Base-by-base conservation (phyloP, 2,888 invertebrate genomes). In the Dynastes tityus region DNA sequence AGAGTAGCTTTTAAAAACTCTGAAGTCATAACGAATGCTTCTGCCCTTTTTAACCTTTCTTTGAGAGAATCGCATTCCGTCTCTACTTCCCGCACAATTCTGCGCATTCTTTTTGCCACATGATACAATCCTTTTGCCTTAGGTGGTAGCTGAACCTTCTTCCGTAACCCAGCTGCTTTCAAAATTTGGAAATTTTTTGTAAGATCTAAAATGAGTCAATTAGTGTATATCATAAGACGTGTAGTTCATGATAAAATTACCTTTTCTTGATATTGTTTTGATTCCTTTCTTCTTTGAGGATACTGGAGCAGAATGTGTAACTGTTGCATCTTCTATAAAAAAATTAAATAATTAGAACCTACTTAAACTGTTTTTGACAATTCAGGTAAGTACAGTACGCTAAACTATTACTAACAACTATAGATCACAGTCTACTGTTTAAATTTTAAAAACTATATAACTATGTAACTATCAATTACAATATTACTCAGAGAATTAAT, bases 101-200 rank as follows among this genome's bases (percentile, higher is more conserved):
- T 65, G 22, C 65, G 65, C 37, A 65, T 65, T 65, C 40, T 65
- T 40, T 65, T 65, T 45, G 65, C 65, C 65, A 65, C 65, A 16
- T 65, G 8, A 65, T 65, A 65, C 16, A 65, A 16, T 16, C 40
- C n/a, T 45, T 45, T 65, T 8, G 65, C 65, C n/a, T 65, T 65
- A n/a, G 65, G 65, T 40, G 40, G 6, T 65, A 64, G 37, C 37
- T 64, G 64, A 32, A 37, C 13, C 13, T 32, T 64, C 64, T 32
- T 64, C 32, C 11, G 64, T 11, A 64, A 37, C 37, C 32, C 4
- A 13, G 64, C 64, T 11, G 11, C n/a, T n/a, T 64, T 64, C 16
- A 64, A 64, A 64, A 64, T 65, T 37, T 45, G 37, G 65, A 65
- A 65, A 5, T 37, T 65, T 65, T 16, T 65, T 65, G 13, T 65